Evolutionary conservation across 2,797 vertebrate species (phyloP), one percentile per base, ranked within the genome.

Genomic region (Pampus argenteus): DNA sequence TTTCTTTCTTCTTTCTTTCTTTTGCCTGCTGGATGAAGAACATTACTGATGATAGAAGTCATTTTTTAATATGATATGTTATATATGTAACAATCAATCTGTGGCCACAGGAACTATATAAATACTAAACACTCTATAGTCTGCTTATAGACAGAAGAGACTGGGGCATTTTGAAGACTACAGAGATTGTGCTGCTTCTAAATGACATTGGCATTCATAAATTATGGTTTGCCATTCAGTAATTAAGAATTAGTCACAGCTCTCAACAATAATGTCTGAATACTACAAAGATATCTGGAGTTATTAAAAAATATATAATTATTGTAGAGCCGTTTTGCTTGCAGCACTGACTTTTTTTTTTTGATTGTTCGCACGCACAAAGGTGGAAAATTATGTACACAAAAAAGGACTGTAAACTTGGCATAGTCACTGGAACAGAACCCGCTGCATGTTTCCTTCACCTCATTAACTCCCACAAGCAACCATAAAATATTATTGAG

Each of bases 381-480:
- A 69, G 60, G 66, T 78, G 66, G 44, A 73, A 71, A 79, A 73
- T 76, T 22, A 69, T 34, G 20, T 17, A 64, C 34, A 58, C 47
- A 38, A 38, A 71, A 66, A 72, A 59, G 28, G 42, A 66, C 67
- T 15, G 44, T 65, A 61, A 80, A 72, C 71, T 72, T 62, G 50
- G 56, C 55, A 26, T 17, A 50, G n/a, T 42, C 57, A 28, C 42
- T 77, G 76, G 25, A 84, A 44, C 56, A 68, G 45, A 78, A 63
- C 68, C 76, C 15, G 26, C 58, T 74, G 20, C 62, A 13, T 59
- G 60, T 76, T 76, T 67, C 61, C 44, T 42, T 79, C 75, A 83
- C 77, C 79, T 86, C 82, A 83, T 89, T 89, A 85, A 86, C 62
- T 82, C 70, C 74, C 76, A 64, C 71, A 71, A 71, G 51, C 71